Base-by-base conservation (phyloP, 1,140 invertebrate species). In the Gryllus bimaculatus region DNA sequence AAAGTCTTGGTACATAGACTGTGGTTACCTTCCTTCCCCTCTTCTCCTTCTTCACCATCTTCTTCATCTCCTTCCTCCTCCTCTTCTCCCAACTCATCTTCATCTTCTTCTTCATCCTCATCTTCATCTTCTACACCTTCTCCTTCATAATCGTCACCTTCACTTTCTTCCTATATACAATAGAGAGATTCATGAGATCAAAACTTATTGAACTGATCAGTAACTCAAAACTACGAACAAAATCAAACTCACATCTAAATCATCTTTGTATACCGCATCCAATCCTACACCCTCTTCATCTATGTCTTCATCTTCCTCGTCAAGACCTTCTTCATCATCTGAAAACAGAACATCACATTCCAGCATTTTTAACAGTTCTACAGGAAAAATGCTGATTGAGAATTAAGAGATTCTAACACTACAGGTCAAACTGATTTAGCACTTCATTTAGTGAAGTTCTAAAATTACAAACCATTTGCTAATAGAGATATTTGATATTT, bases 201-300 rank as follows among this genome's bases (percentile, higher is more conserved):
- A 77, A 47, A 77, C 6, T 21, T 77, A 20, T n/a, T 48, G 8
- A 77, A 20, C 10, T 8, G 20, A 39, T 7, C 7, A 66, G 18
- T 13, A 66, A 66, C 7, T 54, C 2, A 3, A 66, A 3, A 66
- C 20, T 47, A n/a, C 39, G 8, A 47, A 48, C 26, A 47, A 48
- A 54, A 20, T 18, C 12, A 1, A 18, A 84, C 85, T 84, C 26
- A 89, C 90, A 86, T 91, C 91, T 77, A 93, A 84, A 84, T 92
- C 89, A 79, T 92, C 90, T 84, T 92, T 92, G 85, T 94, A 93
- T 76, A 95, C 89, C 81, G 91, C 88, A 83, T 88, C 89, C 79
- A 94, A 88, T 81, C 90, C 91, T 80, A 93, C 87, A 82, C 91
- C 85, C 26, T 84, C 83, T 81, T 85, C 84, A 77, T 84, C 86